Evolutionary conservation across 1,140 invertebrate genomes (phyloP).

Genomic region (Caenorhabditis briggsae): DNA sequence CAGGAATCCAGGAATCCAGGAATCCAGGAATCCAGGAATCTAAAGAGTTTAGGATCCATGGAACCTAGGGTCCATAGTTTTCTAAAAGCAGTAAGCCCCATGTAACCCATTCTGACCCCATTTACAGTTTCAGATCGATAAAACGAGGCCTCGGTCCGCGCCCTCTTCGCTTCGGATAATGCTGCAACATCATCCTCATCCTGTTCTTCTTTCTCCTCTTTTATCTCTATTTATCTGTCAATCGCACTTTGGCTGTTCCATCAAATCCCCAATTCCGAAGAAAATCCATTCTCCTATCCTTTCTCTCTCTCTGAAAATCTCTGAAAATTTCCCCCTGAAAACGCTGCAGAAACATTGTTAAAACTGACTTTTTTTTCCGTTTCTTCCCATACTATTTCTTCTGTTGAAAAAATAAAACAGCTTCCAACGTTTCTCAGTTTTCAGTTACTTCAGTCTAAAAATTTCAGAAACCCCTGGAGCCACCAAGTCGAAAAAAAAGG

Average conservation of each 20-base stretch:
- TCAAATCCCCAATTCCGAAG: not conserved
- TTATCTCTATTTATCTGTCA: slow-evolving; percentile 1
- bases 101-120: too few relatives aligned
- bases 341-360: slow-evolving; percentile 44
- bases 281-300: not conserved
- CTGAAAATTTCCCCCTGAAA: not conserved
- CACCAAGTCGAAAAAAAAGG: too few relatives aligned
- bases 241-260: slow-evolving; percentile 10
- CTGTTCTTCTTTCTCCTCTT: not conserved
- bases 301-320: not conserved
- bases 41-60: too few relatives aligned
- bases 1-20: too few relatives aligned
- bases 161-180: slow-evolving; percentile 35
- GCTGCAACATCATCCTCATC: not conserved
- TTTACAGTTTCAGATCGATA: slow-evolving; percentile 31
- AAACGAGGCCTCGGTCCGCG: slow-evolving; percentile 42
- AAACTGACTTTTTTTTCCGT: not conserved
- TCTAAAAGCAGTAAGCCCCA: too few relatives aligned
- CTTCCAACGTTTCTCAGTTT: not conserved
- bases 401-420: slow-evolving; percentile 9
- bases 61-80: too few relatives aligned
- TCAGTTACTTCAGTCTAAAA: not conserved
- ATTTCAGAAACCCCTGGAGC: too few relatives aligned
- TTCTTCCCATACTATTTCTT: not conserved
- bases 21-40: too few relatives aligned